phyloP scores from a whole-genome alignment of 1,140 invertebrate species.

The Lordiphosa collinella region DNA sequence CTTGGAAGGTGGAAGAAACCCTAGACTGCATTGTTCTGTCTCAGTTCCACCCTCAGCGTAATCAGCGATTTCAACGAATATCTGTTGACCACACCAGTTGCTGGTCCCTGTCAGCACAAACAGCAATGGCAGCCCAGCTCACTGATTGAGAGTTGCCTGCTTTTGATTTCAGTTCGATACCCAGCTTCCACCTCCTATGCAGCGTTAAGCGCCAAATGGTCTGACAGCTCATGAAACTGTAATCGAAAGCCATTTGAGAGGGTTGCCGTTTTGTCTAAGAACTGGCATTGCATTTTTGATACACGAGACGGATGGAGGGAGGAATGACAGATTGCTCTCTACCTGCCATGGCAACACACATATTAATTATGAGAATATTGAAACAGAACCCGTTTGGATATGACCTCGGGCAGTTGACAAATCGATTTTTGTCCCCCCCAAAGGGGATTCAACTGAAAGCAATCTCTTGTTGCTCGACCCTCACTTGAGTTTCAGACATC shows the following conservation, averaged over 20 bases:
- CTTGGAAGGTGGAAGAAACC: constrained; percentile 9
- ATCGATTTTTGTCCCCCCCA: constrained; percentile 15
- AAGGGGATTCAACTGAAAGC: constrained; percentile 5
- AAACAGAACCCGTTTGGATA: constrained; percentile 24
- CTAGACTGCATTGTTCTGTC: constrained; percentile 23
- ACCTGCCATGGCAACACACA: constrained; percentile 19
- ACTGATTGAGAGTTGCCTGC: neutral
- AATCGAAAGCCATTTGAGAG: constrained; percentile 15
- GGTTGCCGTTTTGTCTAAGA: neutral
- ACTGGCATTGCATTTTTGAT: constrained; percentile 8
- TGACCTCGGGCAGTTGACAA: constrained; percentile 23
- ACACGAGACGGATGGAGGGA: constrained; percentile 20
- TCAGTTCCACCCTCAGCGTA: neutral
- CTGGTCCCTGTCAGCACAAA: too few relatives aligned
- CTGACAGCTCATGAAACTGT: constrained; percentile 21
- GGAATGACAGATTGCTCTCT: constrained; percentile 15
- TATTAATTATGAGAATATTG: constrained; percentile 32
- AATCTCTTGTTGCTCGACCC: constrained; percentile 1
- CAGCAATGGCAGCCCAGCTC: constrained; percentile 8
- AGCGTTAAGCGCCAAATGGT: neutral
- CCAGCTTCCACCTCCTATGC: neutral
- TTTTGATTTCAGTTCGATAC: constrained; percentile 18
- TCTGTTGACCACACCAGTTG: neutral
- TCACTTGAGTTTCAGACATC: neutral
- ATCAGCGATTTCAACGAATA: neutral